Percentiles rank a stretch among this genome's conserved stretches.
Conservation (phyloP, 2,888 invertebrate species). For the Galeruca laticollis region DNA sequence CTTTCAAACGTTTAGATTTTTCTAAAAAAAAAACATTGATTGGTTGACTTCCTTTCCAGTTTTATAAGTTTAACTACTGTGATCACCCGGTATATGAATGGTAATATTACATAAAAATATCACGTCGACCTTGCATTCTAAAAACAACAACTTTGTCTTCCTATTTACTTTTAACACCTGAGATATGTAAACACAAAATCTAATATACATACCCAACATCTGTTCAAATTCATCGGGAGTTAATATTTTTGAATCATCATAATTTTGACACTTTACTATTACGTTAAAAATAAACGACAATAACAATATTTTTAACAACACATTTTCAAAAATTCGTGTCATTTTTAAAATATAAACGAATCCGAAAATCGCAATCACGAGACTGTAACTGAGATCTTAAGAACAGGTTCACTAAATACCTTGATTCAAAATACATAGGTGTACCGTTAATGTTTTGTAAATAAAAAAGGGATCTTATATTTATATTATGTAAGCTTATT, state of each 20-base stretch:
- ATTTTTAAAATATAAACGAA: neutral
- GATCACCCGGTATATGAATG: too few species aligned
- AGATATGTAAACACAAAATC: neutral
- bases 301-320: neutral
- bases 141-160: neutral
- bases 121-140: neutral
- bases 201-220: constrained; percentile 37
- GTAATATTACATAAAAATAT: too few species aligned
- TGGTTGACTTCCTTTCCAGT: too few species aligned
- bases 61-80: too few species aligned
- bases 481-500: too few species aligned
- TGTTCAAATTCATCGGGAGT: constrained; percentile 35
- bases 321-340: neutral
- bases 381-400: neutral
- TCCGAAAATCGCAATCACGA: neutral
- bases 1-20: constrained; percentile 12
- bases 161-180: too few species aligned
- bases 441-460: neutral
- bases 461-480: neutral
- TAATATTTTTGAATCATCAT: constrained; percentile 27
- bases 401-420: neutral
- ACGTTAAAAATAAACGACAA: constrained; percentile 6
- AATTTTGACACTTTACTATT: constrained; percentile 14
- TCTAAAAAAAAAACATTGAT: constrained; percentile 22
- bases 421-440: neutral